phyloP scores from a whole-genome alignment of 1,140 invertebrate genomes.

The roundworm (Caenorhabditis elegans) region WBcel235 BX284605.5:5952001-5952500 shows the following conservation, averaged over 20 bases:
- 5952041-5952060: too few species aligned
- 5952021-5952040: too few species aligned
- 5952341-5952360: not conserved
- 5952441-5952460: not conserved
- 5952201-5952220: not conserved
- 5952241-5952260: not conserved
- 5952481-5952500: not conserved
- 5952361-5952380: not conserved
- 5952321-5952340: not conserved
- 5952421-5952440: not conserved
- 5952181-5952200: too few species aligned
- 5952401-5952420: not conserved
- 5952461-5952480: not conserved
- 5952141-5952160: too few species aligned
- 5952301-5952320: not conserved
- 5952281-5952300: not conserved
- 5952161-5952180: too few species aligned
- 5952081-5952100: too few species aligned
- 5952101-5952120: too few species aligned
- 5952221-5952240: not conserved
- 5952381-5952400: not conserved
- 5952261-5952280: not conserved
- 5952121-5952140: too few species aligned
- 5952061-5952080: too few species aligned
- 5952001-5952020: too few species aligned